Base-by-base conservation (phyloP, 2,888 invertebrate species). In the Hedychridium roseum region DNA sequence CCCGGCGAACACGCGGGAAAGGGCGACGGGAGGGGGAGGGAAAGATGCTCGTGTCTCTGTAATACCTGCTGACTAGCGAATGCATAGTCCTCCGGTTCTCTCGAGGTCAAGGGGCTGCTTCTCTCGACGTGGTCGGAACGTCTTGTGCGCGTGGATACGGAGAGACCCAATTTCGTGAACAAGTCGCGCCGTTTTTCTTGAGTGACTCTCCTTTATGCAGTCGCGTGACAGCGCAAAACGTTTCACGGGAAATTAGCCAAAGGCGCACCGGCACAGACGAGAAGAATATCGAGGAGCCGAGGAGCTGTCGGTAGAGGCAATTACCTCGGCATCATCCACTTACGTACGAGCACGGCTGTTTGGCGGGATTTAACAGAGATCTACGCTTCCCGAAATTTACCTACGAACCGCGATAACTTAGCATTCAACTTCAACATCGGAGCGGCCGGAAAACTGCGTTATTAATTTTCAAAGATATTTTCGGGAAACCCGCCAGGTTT, bases 91-190 rank as follows among this genome's bases (percentile, higher is more conserved):
- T 16, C n/a, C 44, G 12, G 44, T 30, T 32, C 17, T 55, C 55
- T 60, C 51, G 53, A 47, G 67, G 61, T 67, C 61, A 64, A 67
- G 63, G 54, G 54, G 57, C 43, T 46, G 57, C 43, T 46, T 50
- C 51, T 56, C 66, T 60, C 50, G 54, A 55, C 47, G 37, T 36
- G 36, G 53, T 43, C 48, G 54, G 44, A 41, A 16, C 46, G 43
- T 44, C 43, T 46, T 40, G 16, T 50, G 34, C 50, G 16, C 28
- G 45, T 28, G 38, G 38, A 46, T 38, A n/a, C n/a, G 47, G 41
- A 44, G 46, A 32, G 45, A 36, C 36, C 47, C 37, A 41, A 43
- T 42, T 43, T 49, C 28, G 40, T 20, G 17, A 27, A 11, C 3
- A 11, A 2, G n/a, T 11, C 9, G 27, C 14, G n/a, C 21, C 4